Evolutionary conservation across 2,888 invertebrate species (phyloP).

Genomic region (Morpho deidamia): DNA sequence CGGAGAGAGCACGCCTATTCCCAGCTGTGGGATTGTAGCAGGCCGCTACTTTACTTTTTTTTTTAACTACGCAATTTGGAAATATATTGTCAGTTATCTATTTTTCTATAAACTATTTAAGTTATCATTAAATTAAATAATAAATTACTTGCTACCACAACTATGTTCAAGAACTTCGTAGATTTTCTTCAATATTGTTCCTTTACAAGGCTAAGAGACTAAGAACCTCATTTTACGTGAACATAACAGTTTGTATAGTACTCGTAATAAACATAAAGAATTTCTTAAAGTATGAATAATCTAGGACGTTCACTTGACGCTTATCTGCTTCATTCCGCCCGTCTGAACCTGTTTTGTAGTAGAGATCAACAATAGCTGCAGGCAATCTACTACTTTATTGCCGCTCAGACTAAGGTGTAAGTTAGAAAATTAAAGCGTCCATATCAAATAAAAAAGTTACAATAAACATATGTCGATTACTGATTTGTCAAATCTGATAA

Average conservation of each 20-base stretch:
- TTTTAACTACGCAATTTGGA: too few species aligned
- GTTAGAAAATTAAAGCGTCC: conserved; percentile 14
- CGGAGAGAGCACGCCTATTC: too few species aligned
- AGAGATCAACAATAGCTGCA: conserved; percentile 65
- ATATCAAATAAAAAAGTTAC: too few species aligned
- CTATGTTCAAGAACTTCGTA: too few species aligned
- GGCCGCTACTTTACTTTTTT: too few species aligned
- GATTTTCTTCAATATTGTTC: neutral
- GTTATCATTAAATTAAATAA: too few species aligned
- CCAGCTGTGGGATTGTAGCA: too few species aligned
- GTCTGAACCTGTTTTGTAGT: conserved; percentile 60
- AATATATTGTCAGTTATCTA: too few species aligned
- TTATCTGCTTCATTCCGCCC: conserved; percentile 59
- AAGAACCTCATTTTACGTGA: neutral
- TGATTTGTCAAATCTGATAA: neutral
- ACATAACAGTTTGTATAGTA: neutral
- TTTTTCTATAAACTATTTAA: too few species aligned
- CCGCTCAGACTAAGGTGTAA: conserved; percentile 36
- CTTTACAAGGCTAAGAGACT: neutral
- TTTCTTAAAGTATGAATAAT: conserved; percentile 14
- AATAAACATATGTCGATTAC: neutral
- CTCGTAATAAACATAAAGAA: conserved; percentile 4
- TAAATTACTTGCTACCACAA: too few species aligned
- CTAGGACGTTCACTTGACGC: conserved; percentile 31
- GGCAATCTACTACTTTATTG: conserved; percentile 69